Evolutionary conservation across 1,140 invertebrate species (phyloP), one percentile per base, ranked within the genome.

Genomic region (Hermetia illucens): DNA sequence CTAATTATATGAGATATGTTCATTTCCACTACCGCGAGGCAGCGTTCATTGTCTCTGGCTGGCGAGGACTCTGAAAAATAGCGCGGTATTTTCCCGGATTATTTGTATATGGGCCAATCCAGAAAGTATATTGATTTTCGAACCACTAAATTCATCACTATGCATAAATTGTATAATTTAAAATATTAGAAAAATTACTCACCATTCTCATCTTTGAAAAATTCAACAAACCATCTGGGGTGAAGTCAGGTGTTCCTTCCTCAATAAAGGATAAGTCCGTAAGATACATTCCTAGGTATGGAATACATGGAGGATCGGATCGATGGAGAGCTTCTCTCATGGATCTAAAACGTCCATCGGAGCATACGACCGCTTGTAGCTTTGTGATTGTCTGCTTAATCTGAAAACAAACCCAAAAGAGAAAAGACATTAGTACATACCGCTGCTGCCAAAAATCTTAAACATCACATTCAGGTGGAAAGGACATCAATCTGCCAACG

Each of bases 191-290:
- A 16, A 17, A 10, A 4, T 15, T 38, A 47, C 56, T 62, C 66
- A 91, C 88, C 89, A 93, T 93, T 70, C 89, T 69, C 87, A 94
- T 92, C 66, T 95, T 94, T 2, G 88, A 91, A 63, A 93, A 95
- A 55, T 95, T 94, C 16, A 94, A 69, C n/a, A 94, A 67, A 35
- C 81, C 79, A 41, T 93, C 87, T 5, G 89, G 84, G 0, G 87
- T 89, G 52, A 87, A 85, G 54, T 91, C 91, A 4, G 88, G 82
- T 9, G 88, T 91, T 17, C 88, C 87, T 65, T 95, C 90, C 64
- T 95, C 89, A 34, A 95, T 92, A 58, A 93, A 93, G 1, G 86
- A 89, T 8, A 95, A 63, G 62, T 95, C 90, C 12, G 87, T 88
- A 8, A 95, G 63, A 57, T 95, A 95, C 70, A 93, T 79, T 17